A percentile compares a stretch with the other conserved stretches of the same genome.
Evolutionary conservation across 2,797 vertebrate genomes (phyloP).

Genomic region (Sibirionetta formosa): DNA sequence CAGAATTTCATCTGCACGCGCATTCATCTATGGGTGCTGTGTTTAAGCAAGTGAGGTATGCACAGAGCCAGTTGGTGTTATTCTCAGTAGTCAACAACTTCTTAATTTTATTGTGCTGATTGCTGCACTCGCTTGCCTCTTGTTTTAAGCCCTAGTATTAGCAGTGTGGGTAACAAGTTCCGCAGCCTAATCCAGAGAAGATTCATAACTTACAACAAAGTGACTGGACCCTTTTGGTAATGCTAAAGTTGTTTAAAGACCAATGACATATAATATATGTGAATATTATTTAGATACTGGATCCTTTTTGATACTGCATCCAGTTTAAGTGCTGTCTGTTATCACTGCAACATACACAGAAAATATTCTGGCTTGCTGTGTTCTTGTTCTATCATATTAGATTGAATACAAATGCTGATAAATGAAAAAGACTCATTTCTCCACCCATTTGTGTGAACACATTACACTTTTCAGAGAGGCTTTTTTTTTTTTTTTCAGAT

Average conservation of each 20-base stretch:
- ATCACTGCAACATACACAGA: not conserved
- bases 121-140: not conserved
- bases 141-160: not conserved
- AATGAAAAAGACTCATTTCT: not conserved
- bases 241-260: not conserved
- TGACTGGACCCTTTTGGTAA: not conserved
- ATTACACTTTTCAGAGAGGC: not conserved
- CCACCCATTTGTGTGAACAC: not conserved
- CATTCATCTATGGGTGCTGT: not conserved
- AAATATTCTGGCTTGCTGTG: not conserved
- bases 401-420: not conserved
- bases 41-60: not conserved
- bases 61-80: not conserved
- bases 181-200: not conserved
- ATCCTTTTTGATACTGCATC: not conserved
- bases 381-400: not conserved
- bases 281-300: not conserved
- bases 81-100: not conserved
- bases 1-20: slow-evolving; percentile 18
- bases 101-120: not conserved
- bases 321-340: not conserved
- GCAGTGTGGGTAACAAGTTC: not conserved
- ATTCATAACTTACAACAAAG: not conserved
- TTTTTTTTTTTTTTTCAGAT: slow-evolving; percentile 40
- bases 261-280: not conserved